A percentile compares a stretch with the other conserved stretches of the same genome.
Evolutionary conservation across 1,140 invertebrate genomes (phyloP).

Genomic region (Cotesia vestalis): DNA sequence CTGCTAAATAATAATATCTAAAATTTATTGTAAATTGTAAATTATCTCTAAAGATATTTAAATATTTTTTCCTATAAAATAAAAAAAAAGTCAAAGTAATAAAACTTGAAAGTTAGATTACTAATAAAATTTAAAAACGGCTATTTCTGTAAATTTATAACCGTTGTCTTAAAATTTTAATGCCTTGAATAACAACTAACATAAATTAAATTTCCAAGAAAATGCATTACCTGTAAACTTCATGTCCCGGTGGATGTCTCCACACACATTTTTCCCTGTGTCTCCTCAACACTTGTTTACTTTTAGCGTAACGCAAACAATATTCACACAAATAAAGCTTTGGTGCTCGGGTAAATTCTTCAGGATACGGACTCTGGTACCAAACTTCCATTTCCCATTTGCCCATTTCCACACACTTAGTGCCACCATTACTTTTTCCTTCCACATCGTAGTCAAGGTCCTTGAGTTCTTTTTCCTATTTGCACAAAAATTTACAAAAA

Average conservation of each 20-base stretch:
- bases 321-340: constrained; percentile 97
- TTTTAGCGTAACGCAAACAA: constrained; percentile 95
- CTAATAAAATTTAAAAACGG: too few species aligned
- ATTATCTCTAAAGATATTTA: too few species aligned
- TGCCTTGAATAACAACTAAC: too few species aligned
- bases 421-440: constrained; percentile 58
- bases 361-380: constrained; percentile 99
- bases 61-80: too few species aligned
- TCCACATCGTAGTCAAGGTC: constrained; percentile 61
- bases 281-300: constrained; percentile 81
- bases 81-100: too few species aligned
- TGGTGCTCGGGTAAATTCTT: constrained; percentile 89
- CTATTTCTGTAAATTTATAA: too few species aligned
- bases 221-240: constrained; percentile 73
- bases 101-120: too few species aligned
- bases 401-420: constrained; percentile 89
- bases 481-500: not conserved
- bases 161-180: too few species aligned
- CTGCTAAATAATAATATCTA: too few species aligned
- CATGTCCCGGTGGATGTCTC: constrained; percentile 93
- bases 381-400: constrained; percentile 97
- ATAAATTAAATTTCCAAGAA: not conserved
- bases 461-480: constrained; percentile 61
- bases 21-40: too few species aligned
- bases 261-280: constrained; percentile 92